These are phyloP conservation scores for Drosophila triauraria DNA, from an alignment of 1,140 invertebrate species.

Conservation along the genomic window DNA sequence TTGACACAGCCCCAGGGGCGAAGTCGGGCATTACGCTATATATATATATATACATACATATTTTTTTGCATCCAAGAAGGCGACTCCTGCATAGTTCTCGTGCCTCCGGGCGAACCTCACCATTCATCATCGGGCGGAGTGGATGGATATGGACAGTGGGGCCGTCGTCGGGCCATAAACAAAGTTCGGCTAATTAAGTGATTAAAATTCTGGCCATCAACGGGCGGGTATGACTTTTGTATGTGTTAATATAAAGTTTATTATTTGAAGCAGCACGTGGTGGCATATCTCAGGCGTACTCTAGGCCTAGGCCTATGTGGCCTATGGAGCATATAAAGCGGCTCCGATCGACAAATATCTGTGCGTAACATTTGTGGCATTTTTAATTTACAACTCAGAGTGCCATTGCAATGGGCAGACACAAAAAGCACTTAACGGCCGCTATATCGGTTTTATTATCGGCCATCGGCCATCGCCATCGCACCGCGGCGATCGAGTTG, in stretches of 20 bases:
- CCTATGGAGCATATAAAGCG: slow-evolving; percentile 59
- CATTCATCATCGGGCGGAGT: slow-evolving; percentile 64
- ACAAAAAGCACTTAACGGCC: slow-evolving; percentile 69
- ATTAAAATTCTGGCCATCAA: slow-evolving; percentile 77
- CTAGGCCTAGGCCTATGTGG: slow-evolving; percentile 56
- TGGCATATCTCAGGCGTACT: slow-evolving; percentile 52
- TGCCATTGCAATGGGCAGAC: slow-evolving; percentile 56
- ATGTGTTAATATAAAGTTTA: slow-evolving; percentile 84
- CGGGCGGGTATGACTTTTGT: slow-evolving; percentile 76
- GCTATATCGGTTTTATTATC: slow-evolving; percentile 82
- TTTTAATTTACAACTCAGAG: slow-evolving; percentile 77
- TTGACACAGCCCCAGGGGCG: slow-evolving; percentile 40
- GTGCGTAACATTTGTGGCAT: slow-evolving; percentile 82
- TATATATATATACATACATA: not conserved
- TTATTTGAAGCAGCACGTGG: slow-evolving; percentile 84
- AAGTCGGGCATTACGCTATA: slow-evolving; percentile 50
- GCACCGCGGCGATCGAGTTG: slow-evolving; percentile 51
- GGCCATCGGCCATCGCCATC: slow-evolving; percentile 31
- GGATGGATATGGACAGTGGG: slow-evolving; percentile 32
- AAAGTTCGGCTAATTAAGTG: slow-evolving; percentile 77
- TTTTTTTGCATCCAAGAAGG: slow-evolving; percentile 60
- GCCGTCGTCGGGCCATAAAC: slow-evolving; percentile 61
- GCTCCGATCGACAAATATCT: slow-evolving; percentile 65
- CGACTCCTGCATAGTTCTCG: slow-evolving; percentile 62
- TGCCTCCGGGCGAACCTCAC: slow-evolving; percentile 24